A percentile compares a stretch with the other conserved stretches of the same genome.
These are phyloP conservation scores for Bombus affinis DNA, from an alignment of 1,140 invertebrate genomes.

Conservation along the genomic window DNA sequence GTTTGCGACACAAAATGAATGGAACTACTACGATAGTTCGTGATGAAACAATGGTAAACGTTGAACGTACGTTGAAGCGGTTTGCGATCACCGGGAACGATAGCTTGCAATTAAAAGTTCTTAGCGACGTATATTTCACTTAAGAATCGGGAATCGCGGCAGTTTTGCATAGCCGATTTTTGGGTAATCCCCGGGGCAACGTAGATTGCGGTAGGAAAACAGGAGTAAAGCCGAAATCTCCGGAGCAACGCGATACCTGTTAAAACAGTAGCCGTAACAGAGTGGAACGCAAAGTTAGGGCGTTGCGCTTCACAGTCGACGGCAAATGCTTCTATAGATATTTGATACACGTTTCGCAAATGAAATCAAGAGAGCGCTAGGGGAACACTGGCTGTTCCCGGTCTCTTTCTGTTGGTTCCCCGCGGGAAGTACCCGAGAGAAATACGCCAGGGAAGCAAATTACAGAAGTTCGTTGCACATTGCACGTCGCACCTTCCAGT, in stretches of 20 bases:
- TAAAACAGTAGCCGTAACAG: slow-evolving; percentile 5
- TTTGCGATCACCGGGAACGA: neutral
- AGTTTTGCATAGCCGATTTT: neutral
- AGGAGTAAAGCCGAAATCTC: slow-evolving; percentile 6
- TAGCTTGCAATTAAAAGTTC: neutral
- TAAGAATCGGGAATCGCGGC: too few species aligned
- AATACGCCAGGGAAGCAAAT: slow-evolving; percentile 64
- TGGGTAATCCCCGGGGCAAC: neutral
- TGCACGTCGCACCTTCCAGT: slow-evolving; percentile 33
- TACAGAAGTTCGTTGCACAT: slow-evolving; percentile 63
- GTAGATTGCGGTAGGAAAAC: neutral
- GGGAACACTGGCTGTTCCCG: slow-evolving; percentile 19
- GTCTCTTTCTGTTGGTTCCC: slow-evolving; percentile 43
- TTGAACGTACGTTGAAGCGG: neutral
- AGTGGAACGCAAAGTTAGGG: slow-evolving; percentile 18
- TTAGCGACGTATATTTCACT: neutral
- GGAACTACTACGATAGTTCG: too few species aligned
- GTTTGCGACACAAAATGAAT: too few species aligned
- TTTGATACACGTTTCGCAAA: slow-evolving; percentile 51
- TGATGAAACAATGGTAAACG: neutral
- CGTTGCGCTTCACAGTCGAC: neutral
- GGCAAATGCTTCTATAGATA: slow-evolving; percentile 15
- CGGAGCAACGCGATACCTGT: slow-evolving; percentile 4
- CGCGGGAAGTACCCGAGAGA: slow-evolving; percentile 44
- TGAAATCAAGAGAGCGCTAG: slow-evolving; percentile 32